Conservation (phyloP, 2,797 vertebrate species). For the Enteromius afrohamiltoni region DNA sequence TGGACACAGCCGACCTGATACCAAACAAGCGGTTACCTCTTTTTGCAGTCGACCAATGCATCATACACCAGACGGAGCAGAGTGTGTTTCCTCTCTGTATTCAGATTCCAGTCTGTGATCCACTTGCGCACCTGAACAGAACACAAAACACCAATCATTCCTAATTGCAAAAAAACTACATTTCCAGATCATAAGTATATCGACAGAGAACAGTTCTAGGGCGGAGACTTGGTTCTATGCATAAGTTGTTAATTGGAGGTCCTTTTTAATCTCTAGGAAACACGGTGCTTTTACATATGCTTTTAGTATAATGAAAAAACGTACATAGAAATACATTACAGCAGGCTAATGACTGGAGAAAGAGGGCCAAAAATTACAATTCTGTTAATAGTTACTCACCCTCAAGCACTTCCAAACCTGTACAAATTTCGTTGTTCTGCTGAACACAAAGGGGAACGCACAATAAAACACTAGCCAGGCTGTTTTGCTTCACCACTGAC, state of each 20-base stretch:
- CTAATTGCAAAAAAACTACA: neutral
- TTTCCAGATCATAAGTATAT: neutral
- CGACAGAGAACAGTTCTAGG: neutral
- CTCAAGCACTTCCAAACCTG: too few relatives aligned
- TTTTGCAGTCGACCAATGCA: slow-evolving; percentile 95
- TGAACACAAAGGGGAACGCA: too few relatives aligned
- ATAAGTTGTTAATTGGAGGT: neutral
- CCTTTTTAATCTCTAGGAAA: neutral
- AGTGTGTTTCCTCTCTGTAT: slow-evolving; percentile 93
- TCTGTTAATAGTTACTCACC: too few relatives aligned
- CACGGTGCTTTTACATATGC: too few relatives aligned
- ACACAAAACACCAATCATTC: slow-evolving; percentile 7
- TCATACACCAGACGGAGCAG: slow-evolving; percentile 94
- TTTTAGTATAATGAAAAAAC: neutral
- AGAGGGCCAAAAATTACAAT: too few relatives aligned
- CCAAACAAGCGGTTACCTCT: slow-evolving; percentile 78
- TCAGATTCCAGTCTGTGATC: slow-evolving; percentile 96
- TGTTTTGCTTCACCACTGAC: too few relatives aligned
- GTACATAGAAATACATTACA: neutral
- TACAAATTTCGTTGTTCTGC: too few relatives aligned
- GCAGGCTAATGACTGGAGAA: neutral
- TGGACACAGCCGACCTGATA: neutral
- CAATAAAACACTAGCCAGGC: too few relatives aligned
- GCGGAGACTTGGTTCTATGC: too few relatives aligned
- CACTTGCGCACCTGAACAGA: slow-evolving; percentile 91